Base-by-base conservation (phyloP, 2,113 vertebrate genomes). In the Protobothrops flavoviridis region DNA sequence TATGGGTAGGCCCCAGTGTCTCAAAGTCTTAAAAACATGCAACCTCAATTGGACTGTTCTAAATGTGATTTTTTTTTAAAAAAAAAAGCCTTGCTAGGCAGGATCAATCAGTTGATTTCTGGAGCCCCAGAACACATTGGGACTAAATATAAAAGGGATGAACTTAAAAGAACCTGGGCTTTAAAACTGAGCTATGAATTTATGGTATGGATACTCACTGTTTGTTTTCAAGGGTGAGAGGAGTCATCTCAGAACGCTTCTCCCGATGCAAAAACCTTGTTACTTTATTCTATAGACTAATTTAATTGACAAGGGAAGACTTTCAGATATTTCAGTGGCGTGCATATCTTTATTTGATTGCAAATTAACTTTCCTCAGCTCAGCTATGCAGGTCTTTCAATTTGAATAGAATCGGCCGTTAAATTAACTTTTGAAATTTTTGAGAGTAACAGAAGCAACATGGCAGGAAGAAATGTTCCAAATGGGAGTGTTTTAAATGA, bases 371-470 rank as follows among this genome's bases (percentile, higher is more conserved):
- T 53, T 93, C 61, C 92, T 94, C 91, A 53, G 87, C 20, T 90
- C 21, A 64, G 29, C 96, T 29, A 8, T 94, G 0, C 0, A 4
- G 56, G 90, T 92, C 64, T 94, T 48, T 92, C 91, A 91, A 20
- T 94, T 97, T 96, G 91, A 87, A 93, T 94, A 93, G 85, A 94
- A 52, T 0, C 20, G 90, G 61, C 56, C 88, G 17, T 88, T 85
- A 96, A 95, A 96, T 97, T 97, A 96, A 96, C 91, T 94, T 95
- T 92, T 91, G 95, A 91, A 85, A 87, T 93, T 95, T 92, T 93
- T 11, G 1, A 59, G 91, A 95, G 20, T 56, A 59, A 88, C 92
- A 61, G 91, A 93, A 85, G 93, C 93, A 96, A 93, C 1, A 48
- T 13, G 95, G 86, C 69, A 91, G 56, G 88, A 93, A 96, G 94